phyloP scores from a whole-genome alignment of 2,113 vertebrate genomes.

The Chaetodon trifascialis region DNA sequence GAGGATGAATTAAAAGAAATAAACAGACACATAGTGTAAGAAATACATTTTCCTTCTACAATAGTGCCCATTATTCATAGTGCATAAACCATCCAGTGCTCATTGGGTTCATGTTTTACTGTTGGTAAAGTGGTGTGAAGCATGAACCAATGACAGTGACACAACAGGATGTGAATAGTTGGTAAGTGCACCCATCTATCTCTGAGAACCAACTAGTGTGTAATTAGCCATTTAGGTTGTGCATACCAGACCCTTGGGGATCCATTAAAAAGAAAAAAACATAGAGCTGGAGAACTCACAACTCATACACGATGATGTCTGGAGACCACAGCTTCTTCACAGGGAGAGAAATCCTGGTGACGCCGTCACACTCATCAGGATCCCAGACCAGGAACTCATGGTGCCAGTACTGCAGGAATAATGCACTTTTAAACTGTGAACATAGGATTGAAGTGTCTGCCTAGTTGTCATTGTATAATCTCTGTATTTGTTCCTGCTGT shows the following conservation, averaged over 20 bases:
- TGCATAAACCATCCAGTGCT: no score
- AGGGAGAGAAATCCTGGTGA: conserved; percentile 84
- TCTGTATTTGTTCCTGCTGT: neutral
- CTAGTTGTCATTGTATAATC: neutral
- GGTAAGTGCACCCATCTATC: neutral
- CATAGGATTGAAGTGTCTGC: fast-evolving
- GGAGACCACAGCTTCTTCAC: conserved; percentile 86
- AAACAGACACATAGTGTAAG: neutral
- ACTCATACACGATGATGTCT: conserved; percentile 88
- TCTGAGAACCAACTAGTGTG: neutral
- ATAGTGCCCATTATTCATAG: no score
- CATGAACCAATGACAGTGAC: no score
- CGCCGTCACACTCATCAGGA: conserved; percentile 78
- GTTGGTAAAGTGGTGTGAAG: no score
- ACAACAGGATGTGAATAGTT: neutral
- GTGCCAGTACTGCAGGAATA: conserved; percentile 82
- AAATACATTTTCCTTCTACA: neutral
- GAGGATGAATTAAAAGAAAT: neutral
- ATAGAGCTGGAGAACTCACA: conserved; percentile 67
- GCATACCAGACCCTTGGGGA: neutral
- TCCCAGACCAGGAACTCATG: conserved; percentile 87
- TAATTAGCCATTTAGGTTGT: neutral
- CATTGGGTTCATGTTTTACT: no score
- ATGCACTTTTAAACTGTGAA: neutral
- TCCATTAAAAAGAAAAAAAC: neutral